These are phyloP conservation scores for Mactromeris polynyma DNA, from an alignment of 2,888 invertebrate genomes.

Conservation along the genomic window DNA sequence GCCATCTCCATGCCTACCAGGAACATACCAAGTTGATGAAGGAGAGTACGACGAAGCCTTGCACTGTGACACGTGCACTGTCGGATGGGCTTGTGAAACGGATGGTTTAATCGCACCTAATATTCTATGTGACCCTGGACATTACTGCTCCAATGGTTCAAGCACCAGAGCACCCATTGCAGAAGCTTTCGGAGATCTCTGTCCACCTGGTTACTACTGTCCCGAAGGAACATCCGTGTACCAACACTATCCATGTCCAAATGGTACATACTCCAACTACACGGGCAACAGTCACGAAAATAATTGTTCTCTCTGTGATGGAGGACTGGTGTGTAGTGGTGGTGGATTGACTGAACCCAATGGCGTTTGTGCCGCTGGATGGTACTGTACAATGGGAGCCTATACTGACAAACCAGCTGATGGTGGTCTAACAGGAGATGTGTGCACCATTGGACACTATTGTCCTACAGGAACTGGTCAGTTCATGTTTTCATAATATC, in stretches of 20 bases:
- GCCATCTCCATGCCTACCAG: slow-evolving; percentile 84
- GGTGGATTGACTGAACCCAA: slow-evolving; percentile 81
- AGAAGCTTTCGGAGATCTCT: slow-evolving; percentile 79
- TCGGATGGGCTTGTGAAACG: slow-evolving; percentile 83
- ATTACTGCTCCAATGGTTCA: slow-evolving; percentile 82
- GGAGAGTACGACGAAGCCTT: slow-evolving; percentile 75
- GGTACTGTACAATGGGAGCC: slow-evolving; percentile 83
- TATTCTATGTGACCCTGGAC: slow-evolving; percentile 80
- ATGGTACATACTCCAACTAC: slow-evolving; percentile 85
- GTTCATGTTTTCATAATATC: background rate
- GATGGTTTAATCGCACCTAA: slow-evolving; percentile 80
- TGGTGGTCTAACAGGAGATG: slow-evolving; percentile 84
- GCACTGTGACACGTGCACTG: slow-evolving; percentile 82
- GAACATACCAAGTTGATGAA: slow-evolving; percentile 79
- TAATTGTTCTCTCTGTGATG: slow-evolving; percentile 83
- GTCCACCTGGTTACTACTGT: slow-evolving; percentile 85
- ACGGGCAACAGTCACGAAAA: slow-evolving; percentile 76
- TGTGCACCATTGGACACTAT: slow-evolving; percentile 83
- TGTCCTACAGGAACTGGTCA: slow-evolving; percentile 84
- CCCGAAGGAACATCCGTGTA: slow-evolving; percentile 81
- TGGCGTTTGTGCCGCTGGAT: slow-evolving; percentile 83
- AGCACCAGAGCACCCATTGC: slow-evolving; percentile 74
- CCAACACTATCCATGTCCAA: slow-evolving; percentile 80
- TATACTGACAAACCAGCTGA: slow-evolving; percentile 83
- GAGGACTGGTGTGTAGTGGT: slow-evolving; percentile 83